These are phyloP conservation scores for Elaphurus davidianus DNA, from an alignment of 2,113 vertebrate species.

Conservation along the genomic window DNA sequence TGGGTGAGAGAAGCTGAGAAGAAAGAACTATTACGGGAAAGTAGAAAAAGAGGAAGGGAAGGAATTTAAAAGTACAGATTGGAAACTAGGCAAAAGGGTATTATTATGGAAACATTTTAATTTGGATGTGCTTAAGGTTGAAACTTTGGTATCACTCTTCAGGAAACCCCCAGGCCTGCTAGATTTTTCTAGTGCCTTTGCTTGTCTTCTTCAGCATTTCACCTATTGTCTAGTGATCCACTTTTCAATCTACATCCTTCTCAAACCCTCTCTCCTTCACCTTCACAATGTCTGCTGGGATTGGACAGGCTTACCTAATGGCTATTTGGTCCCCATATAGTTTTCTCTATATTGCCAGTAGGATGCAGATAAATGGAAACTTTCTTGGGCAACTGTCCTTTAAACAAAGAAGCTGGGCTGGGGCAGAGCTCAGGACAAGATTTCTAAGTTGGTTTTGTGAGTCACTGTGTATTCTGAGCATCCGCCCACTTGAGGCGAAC, in stretches of 20 bases:
- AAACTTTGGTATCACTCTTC: background rate
- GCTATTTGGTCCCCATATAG: background rate
- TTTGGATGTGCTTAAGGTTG: background rate
- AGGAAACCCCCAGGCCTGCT: background rate
- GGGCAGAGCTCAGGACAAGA: background rate
- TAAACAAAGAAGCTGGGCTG: background rate
- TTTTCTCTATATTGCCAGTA: background rate
- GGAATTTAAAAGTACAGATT: background rate
- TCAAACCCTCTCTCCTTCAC: background rate
- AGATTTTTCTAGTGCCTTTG: background rate
- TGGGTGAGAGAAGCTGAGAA: background rate
- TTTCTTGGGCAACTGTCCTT: background rate
- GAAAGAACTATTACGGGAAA: background rate
- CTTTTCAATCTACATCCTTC: background rate
- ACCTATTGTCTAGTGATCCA: background rate
- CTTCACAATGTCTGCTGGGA: background rate
- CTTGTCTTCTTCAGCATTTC: background rate
- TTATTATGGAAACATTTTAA: background rate
- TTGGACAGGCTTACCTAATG: background rate
- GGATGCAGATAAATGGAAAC: background rate
- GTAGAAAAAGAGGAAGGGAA: background rate
- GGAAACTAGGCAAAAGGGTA: background rate
- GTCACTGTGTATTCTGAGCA: background rate
- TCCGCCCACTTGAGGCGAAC: background rate
- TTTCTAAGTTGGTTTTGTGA: background rate